Conservation (phyloP, 2,797 vertebrate genomes). For the Apogon hyalosoma region DNA sequence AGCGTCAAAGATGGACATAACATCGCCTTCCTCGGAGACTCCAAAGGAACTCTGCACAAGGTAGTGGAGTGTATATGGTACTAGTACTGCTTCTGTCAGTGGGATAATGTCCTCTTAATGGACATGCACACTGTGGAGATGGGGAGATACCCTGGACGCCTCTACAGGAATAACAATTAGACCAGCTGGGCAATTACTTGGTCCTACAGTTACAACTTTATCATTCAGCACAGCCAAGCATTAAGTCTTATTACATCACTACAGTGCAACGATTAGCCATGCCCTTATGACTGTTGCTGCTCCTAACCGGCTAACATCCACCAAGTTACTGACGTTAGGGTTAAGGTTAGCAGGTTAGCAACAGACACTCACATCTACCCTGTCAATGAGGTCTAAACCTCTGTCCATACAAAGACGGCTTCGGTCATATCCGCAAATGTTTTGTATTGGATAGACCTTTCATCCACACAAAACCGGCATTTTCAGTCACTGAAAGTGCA, state of each 20-base stretch:
- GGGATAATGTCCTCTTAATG: background rate
- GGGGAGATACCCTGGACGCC: slow-evolving; percentile 23
- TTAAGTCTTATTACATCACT: slow-evolving; percentile 6
- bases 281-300: slow-evolving; percentile 12
- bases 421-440: too few species aligned
- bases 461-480: too few species aligned
- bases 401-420: too few species aligned
- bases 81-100: background rate
- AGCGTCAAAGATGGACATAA: slow-evolving; percentile 89
- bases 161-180: background rate
- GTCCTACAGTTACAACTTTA: slow-evolving; percentile 25
- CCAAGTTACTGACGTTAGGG: too few species aligned
- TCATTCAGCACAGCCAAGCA: background rate
- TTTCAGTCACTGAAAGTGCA: too few species aligned
- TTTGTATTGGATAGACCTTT: too few species aligned
- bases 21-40: slow-evolving; percentile 94
- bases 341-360: too few species aligned
- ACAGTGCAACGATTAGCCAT: slow-evolving; percentile 18
- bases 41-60: slow-evolving; percentile 92
- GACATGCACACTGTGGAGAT: slow-evolving; percentile 10
- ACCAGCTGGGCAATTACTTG: slow-evolving; percentile 4
- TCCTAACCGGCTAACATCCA: background rate
- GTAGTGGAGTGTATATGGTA: slow-evolving; percentile 64
- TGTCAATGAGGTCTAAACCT: too few species aligned
- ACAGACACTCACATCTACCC: too few species aligned